Evolutionary conservation across 2,797 vertebrate genomes (phyloP), one percentile per base, ranked within the genome.

Genomic region (Pipistrellus kuhlii): DNA sequence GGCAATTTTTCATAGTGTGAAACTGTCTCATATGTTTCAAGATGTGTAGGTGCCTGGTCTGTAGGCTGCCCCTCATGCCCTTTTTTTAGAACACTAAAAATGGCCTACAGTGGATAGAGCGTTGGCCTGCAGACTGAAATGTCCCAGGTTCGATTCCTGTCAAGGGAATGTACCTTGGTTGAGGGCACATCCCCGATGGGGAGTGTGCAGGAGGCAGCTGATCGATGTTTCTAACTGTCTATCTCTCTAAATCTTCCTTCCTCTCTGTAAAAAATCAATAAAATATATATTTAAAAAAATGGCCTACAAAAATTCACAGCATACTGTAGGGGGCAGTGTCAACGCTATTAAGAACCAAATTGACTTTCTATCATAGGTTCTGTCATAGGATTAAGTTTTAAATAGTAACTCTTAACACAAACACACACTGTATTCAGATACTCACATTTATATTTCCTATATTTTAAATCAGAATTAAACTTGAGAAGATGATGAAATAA

Each of bases 321-420:
- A 30, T 59, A 72, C 15, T 62, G 18, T 14, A 55, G 75, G 38
- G 75, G 51, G 72, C 80, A 90, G n/a, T 83, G 35, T 32, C 80
- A 95, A 71, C 18, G 91, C 46, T 76, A 64, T 51, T 75, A 85
- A 76, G 11, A 95, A 66, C 6, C 1, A 73, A 87, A 84, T 30
- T 46, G 59, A 88, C 38, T 77, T 90, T 44, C 68, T 86, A 15
- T 6, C 25, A 30, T 55, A 85, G 23, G 10, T 90, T 44, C 68
- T 86, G 20, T 6, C 25, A 30, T 55, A 85, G 23, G 10, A 72
- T 44, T 91, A 73, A 53, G 20, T 51, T 69, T 71, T 96, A 64
- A 76, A 38, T 23, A 7, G 11, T 51, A 85, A 68, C 51, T 86
- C 32, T 55, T 41, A 20, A 82, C 25, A 81, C 23, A 73, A 38